Conservation (phyloP, 1,140 invertebrate genomes). For the Ceratina calcarata region DNA sequence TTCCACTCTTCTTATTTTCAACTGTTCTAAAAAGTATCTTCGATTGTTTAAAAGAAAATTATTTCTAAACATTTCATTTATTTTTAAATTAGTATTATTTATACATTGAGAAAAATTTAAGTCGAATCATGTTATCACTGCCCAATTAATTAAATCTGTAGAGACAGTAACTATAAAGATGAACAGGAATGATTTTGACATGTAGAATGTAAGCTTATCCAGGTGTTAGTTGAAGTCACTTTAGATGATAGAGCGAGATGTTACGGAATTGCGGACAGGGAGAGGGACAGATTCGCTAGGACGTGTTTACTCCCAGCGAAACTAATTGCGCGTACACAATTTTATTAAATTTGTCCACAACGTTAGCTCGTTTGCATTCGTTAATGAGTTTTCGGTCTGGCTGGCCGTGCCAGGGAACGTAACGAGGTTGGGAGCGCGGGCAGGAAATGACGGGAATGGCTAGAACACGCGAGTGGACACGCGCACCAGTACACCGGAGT, state of each 20-base stretch:
- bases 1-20: no score
- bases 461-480: conserved; percentile 50
- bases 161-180: no score
- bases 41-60: no score
- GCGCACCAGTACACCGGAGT: conserved; percentile 33
- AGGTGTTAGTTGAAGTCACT: not conserved
- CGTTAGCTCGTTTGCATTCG: conserved; percentile 78
- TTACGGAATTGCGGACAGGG: conserved; percentile 57
- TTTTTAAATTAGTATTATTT: no score
- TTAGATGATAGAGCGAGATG: conserved; percentile 51
- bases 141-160: no score
- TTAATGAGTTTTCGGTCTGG: conserved; percentile 77
- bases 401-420: conserved; percentile 57
- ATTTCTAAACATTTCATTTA: no score
- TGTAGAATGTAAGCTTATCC: not conserved
- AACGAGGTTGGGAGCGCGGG: conserved; percentile 60
- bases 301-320: conserved; percentile 70
- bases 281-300: conserved; percentile 39
- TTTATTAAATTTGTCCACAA: conserved; percentile 79
- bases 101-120: no score
- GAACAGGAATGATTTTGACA: not conserved
- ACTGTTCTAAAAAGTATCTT: not conserved
- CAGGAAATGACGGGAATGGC: conserved; percentile 29
- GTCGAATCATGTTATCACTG: no score
- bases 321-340: conserved; percentile 77